These are phyloP conservation scores for Andrena bicolor DNA, from an alignment of 2,888 invertebrate genomes.

Conservation along the genomic window DNA sequence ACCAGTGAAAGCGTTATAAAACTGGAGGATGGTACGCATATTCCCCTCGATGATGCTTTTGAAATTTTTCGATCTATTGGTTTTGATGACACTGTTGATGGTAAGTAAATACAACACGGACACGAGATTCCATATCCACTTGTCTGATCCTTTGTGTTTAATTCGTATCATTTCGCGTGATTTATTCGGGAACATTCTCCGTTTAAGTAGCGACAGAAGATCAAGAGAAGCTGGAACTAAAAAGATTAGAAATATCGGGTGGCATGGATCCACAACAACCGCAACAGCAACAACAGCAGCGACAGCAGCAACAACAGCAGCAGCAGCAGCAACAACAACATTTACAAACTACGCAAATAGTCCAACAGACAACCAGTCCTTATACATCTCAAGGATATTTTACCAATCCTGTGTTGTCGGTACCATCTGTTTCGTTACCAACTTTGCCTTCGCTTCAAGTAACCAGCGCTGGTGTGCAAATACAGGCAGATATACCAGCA, in stretches of 20 bases:
- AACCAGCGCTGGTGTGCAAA: slow-evolving; percentile 77
- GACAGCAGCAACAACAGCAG: slow-evolving; percentile 74
- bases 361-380: slow-evolving; percentile 73
- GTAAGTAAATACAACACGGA: slow-evolving; percentile 74
- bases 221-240: slow-evolving; percentile 80
- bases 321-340: slow-evolving; percentile 74
- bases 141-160: background rate
- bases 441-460: slow-evolving; percentile 76
- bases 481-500: slow-evolving; percentile 78
- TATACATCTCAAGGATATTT: slow-evolving; percentile 76
- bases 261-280: slow-evolving; percentile 81
- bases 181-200: slow-evolving; percentile 18
- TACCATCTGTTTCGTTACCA: slow-evolving; percentile 72
- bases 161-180: background rate
- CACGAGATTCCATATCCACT: background rate
- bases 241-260: slow-evolving; percentile 78
- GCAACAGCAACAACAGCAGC: slow-evolving; percentile 72
- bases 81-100: slow-evolving; percentile 86
- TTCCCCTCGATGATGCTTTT: slow-evolving; percentile 82
- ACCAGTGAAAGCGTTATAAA: slow-evolving; percentile 78
- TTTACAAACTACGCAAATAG: slow-evolving; percentile 77
- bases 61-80: slow-evolving; percentile 86
- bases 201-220: slow-evolving; percentile 75
- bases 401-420: slow-evolving; percentile 75
- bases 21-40: slow-evolving; percentile 82